Conservation (phyloP, 2,113 vertebrate species). For the Lagopus muta region DNA sequence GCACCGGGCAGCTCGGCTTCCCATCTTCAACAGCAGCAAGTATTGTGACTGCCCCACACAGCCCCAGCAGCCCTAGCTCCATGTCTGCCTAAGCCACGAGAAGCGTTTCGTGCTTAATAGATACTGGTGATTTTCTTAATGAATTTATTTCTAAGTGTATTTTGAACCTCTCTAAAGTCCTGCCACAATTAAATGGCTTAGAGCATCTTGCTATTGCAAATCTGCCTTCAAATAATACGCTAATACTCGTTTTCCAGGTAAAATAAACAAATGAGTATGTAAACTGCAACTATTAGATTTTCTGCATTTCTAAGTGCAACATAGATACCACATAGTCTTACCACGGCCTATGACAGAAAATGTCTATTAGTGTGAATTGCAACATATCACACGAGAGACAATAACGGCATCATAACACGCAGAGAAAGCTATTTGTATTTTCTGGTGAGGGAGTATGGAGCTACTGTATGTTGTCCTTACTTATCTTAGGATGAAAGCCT, state of each 20-base stretch:
- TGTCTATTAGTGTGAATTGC: constrained; percentile 41
- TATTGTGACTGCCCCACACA: background rate
- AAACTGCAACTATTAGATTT: background rate
- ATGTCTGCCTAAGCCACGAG: background rate
- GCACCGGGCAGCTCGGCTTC: background rate
- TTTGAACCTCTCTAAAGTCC: background rate
- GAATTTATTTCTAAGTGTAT: background rate
- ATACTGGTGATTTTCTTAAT: constrained; percentile 2
- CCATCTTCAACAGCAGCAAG: background rate
- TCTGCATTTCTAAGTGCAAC: background rate
- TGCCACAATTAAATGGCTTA: background rate
- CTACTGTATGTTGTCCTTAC: constrained; percentile 72
- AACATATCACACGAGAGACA: constrained; percentile 39
- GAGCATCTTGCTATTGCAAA: background rate
- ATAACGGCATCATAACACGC: constrained; percentile 27
- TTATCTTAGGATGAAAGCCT: constrained; percentile 78
- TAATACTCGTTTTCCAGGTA: background rate
- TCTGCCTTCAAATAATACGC: background rate
- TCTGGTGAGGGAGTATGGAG: constrained; percentile 58
- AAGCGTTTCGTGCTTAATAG: background rate
- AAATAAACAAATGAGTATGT: background rate
- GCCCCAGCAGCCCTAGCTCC: background rate
- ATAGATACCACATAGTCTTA: background rate
- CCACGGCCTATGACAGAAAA: background rate
- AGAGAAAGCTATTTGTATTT: constrained; percentile 70